phyloP scores from a whole-genome alignment of 2,797 vertebrate species.

The Gymnocypris eckloni region DNA sequence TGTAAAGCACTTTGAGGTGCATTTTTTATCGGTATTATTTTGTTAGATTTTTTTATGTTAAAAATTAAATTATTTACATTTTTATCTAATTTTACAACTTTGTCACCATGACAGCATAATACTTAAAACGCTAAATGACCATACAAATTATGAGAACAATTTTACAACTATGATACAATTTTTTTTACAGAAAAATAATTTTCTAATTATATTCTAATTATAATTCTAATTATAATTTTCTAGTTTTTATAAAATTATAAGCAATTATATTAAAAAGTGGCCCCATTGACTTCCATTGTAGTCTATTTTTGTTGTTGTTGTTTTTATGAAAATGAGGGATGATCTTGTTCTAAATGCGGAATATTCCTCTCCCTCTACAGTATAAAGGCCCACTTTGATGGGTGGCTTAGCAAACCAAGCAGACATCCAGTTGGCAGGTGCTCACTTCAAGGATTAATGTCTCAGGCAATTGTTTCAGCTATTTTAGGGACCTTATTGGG shows the following conservation, averaged over 20 bases:
- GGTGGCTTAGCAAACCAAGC: slow-evolving; percentile 67
- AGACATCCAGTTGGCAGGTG: slow-evolving; percentile 73
- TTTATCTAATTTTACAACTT: too few species aligned
- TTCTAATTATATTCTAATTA: too few species aligned
- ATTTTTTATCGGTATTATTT: too few species aligned
- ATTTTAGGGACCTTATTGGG: slow-evolving; percentile 66
- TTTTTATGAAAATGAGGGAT: background rate
- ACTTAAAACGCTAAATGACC: too few species aligned
- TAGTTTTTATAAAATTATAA: background rate
- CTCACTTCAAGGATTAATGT: slow-evolving; percentile 63
- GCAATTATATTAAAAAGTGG: background rate
- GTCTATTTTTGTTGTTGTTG: background rate
- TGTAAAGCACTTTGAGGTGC: too few species aligned
- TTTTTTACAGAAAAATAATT: background rate
- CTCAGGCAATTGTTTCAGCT: slow-evolving; percentile 69
- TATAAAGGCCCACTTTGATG: slow-evolving; percentile 47
- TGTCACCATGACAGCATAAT: too few species aligned
- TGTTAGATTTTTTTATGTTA: too few species aligned
- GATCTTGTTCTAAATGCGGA: background rate
- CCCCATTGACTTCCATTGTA: background rate
- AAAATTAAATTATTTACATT: too few species aligned
- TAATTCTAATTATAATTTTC: too few species aligned
- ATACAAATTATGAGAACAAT: too few species aligned
- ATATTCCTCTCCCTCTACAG: slow-evolving; percentile 24
- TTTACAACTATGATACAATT: background rate